A percentile compares a stretch with the other conserved stretches of the same genome.
These are phyloP conservation scores for Trissolcus brochymenae DNA, from an alignment of 2,888 invertebrate species.

Conservation along the genomic window DNA sequence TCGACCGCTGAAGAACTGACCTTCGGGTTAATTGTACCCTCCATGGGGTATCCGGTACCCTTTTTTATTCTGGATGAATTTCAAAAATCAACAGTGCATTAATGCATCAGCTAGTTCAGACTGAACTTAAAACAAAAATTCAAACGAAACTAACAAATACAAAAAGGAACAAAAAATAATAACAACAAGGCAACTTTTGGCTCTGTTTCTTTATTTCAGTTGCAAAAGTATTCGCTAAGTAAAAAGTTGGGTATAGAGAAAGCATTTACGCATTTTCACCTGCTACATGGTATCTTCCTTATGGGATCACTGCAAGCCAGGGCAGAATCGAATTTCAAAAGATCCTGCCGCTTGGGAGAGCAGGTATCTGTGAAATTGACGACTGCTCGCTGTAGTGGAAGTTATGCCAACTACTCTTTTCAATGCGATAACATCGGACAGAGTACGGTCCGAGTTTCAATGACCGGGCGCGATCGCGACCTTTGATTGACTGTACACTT, in stretches of 20 bases:
- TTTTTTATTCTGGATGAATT: slow-evolving; percentile 35
- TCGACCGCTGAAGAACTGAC: slow-evolving; percentile 63
- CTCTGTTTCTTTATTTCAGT: no score
- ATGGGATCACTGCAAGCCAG: slow-evolving; percentile 45
- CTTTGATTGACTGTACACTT: slow-evolving; percentile 52
- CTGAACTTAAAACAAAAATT: not conserved
- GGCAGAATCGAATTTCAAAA: slow-evolving; percentile 57
- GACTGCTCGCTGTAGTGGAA: slow-evolving; percentile 53
- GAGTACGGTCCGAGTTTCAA: slow-evolving; percentile 49
- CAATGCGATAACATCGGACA: slow-evolving; percentile 54
- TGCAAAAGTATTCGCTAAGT: no score
- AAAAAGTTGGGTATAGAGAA: slow-evolving; percentile 31
- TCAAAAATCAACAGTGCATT: slow-evolving; percentile 51
- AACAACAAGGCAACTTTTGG: not conserved
- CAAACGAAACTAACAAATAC: not conserved
- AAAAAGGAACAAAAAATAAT: not conserved
- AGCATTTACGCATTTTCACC: slow-evolving; percentile 54
- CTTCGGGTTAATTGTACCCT: slow-evolving; percentile 68
- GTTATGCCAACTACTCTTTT: slow-evolving; percentile 58
- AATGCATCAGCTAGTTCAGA: not conserved
- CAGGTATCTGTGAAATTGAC: slow-evolving; percentile 56
- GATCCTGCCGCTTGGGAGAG: slow-evolving; percentile 50
- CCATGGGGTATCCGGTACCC: slow-evolving; percentile 61
- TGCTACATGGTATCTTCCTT: slow-evolving; percentile 42
- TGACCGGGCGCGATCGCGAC: slow-evolving; percentile 54